Evolutionary conservation across 1,140 invertebrate species (phyloP), one percentile per base, ranked within the genome.

Genomic region (Drosophila arawakana): DNA sequence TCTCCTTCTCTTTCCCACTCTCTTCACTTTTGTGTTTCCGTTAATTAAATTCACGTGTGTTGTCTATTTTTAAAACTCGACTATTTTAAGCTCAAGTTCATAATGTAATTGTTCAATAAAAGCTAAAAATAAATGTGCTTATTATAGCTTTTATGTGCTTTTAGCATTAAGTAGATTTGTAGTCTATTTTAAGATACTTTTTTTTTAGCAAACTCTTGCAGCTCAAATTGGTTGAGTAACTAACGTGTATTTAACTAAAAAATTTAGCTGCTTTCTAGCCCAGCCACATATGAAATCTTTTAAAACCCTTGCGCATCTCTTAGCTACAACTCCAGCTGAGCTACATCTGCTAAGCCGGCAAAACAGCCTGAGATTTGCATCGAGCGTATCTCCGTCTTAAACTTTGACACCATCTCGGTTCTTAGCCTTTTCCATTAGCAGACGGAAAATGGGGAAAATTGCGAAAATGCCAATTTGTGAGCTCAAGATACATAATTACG

Each of bases 401-500:
- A 21, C 47, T 52, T 52, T 52, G 47, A 41, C 18, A 30, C 34
- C 3, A 50, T 65, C 25, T 10, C 37, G 37, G 13, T 65, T 30
- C 13, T 37, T 57, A 47, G 25, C 54, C 52, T 58, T 67, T 60
- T 30, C 54, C 54, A 68, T 65, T 44, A 59, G 21, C 49, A n/a
- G 37, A 3, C 30, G 47, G 43, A 11, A 13, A 15, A n/a, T 37
- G 25, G 11, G 11, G 10, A 30, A 54, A 50, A 11, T 15, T 35
- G 35, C 44, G 8, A 5, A 3, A 52, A 47, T 35, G 60, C 13
- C 43, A 55, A 57, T 61, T 69, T 9, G 47, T 7, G 30, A 11
- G 47, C 21, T 60, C 66, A 62, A 41, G 50, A 34, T 41, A 59
- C 9, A 59, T 66, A 73, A 62, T 74, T 62, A 35, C 63, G 57